Evolutionary conservation across 1,140 invertebrate genomes (phyloP).

Genomic region (Psilanteris sp.): DNA sequence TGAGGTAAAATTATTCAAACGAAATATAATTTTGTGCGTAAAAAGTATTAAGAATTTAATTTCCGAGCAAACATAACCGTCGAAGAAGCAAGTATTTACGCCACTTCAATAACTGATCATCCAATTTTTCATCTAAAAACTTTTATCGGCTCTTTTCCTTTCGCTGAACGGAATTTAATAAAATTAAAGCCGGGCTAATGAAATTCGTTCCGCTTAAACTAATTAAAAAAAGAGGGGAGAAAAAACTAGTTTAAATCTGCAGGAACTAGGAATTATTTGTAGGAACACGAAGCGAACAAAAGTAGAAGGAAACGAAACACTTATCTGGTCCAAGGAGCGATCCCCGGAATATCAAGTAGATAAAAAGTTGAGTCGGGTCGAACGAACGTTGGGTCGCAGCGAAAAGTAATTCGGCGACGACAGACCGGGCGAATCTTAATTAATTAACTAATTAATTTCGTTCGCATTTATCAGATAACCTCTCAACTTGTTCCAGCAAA

Average conservation of each 20-base stretch:
- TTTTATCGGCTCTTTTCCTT: not conserved
- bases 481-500: conserved; percentile 60
- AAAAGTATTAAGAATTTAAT: no score
- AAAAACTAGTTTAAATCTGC: conserved; percentile 31
- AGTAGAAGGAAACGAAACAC: conserved; percentile 46
- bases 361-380: conserved; percentile 43
- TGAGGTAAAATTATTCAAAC: not conserved
- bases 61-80: not conserved
- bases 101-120: conserved; percentile 1
- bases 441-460: conserved; percentile 75
- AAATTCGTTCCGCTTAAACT: conserved; percentile 43
- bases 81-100: not conserved
- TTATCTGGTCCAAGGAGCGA: conserved; percentile 37
- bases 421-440: conserved; percentile 67
- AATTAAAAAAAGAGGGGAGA: conserved; percentile 31
- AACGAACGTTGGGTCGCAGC: not conserved
- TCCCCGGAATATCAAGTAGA: conserved; percentile 52
- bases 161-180: conserved; percentile 14
- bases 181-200: conserved; percentile 20
- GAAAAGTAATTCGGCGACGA: conserved; percentile 53
- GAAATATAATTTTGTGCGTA: not conserved
- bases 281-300: conserved; percentile 44
- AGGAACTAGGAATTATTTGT: conserved; percentile 55
- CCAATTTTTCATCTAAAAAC: conserved; percentile 23
- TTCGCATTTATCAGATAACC: conserved; percentile 72